These are phyloP conservation scores for Notospermus geniculatus DNA, from an alignment of 1,140 invertebrate species.

Conservation along the genomic window DNA sequence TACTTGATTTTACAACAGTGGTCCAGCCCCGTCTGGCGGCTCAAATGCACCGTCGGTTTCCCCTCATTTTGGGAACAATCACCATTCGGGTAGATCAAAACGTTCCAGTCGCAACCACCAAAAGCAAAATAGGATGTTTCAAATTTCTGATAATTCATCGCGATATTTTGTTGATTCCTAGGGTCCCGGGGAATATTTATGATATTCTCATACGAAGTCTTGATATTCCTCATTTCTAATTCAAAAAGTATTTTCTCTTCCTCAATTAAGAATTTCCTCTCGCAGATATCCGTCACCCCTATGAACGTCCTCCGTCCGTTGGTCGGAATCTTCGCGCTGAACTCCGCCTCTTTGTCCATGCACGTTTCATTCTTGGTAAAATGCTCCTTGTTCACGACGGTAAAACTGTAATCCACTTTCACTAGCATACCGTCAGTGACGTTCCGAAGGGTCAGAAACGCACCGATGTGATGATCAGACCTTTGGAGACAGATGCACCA, in stretches of 20 bases:
- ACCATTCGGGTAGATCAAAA: slow-evolving; percentile 67
- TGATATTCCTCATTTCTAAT: slow-evolving; percentile 73
- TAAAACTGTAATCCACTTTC: slow-evolving; percentile 77
- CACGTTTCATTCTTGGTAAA: slow-evolving; percentile 80
- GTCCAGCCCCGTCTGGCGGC: slow-evolving; percentile 77
- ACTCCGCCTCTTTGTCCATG: slow-evolving; percentile 70
- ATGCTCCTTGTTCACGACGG: slow-evolving; percentile 79
- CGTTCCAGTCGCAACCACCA: slow-evolving; percentile 82
- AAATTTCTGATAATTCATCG: slow-evolving; percentile 56
- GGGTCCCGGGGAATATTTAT: slow-evolving; percentile 36
- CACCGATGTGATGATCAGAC: slow-evolving; percentile 75
- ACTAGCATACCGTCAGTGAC: slow-evolving; percentile 66
- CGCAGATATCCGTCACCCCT: slow-evolving; percentile 72
- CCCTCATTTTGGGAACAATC: slow-evolving; percentile 54
- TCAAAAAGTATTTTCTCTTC: slow-evolving; percentile 83
- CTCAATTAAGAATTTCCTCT: slow-evolving; percentile 75
- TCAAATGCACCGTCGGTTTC: slow-evolving; percentile 62
- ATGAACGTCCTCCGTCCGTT: slow-evolving; percentile 80
- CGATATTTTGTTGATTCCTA: slow-evolving; percentile 23
- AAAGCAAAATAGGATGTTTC: slow-evolving; percentile 74
- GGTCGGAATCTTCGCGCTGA: slow-evolving; percentile 72
- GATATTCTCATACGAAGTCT: slow-evolving; percentile 72
- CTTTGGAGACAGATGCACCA: slow-evolving; percentile 84
- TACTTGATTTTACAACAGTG: slow-evolving; percentile 75
- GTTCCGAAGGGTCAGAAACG: slow-evolving; percentile 77